Evolutionary conservation across 2,113 vertebrate genomes (phyloP), one percentile per base, ranked within the genome.

Genomic region (Archocentrus centrarchus): DNA sequence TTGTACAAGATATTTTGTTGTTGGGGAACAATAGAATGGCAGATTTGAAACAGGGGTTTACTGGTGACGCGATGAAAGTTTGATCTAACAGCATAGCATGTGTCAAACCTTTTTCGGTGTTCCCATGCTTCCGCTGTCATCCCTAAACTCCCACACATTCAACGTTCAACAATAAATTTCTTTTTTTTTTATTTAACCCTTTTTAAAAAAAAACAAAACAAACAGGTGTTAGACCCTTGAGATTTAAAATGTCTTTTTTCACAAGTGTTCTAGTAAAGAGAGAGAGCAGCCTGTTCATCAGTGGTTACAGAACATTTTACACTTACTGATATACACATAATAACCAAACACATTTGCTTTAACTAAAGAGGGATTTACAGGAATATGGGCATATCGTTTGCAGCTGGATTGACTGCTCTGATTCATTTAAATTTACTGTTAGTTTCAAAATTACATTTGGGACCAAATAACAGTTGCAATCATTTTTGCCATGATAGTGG

Each of bases 1-100:
- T 80, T 85, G 58, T 35, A 27, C 44, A 73, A 58, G 47, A 84
- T 80, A 73, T 86, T 81, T 62, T 76, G 73, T 20, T 79, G 70
- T 55, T 30, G 37, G 82, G 70, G 35, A 11, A 58, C 62, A 57
- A 75, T 11, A 77, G 27, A 78, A 60, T 62, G 32, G 60, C 68
- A 64, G 59, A n/a, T n/a, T 39, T 59, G 17, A 61, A 77, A 6
- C 20, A 17, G 20, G 7, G 32, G 50, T 88, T 58, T 77, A 35
- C 53, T 61, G 24, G 59, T 66, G 75, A 77, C 63, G 35, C n/a
- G 39, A 80, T 7, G 58, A 58, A 20, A 41, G 32, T 53, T 75
- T 24, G 50, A 22, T 73, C 32, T 80, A 44, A 50, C 37, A 13
- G 22, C 30, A 5, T 18, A 18, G 20, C 44, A 27, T 4, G 59